A percentile compares a stretch with the other conserved stretches of the same genome.
Evolutionary conservation across 1,140 invertebrate species (phyloP).

Genomic region (Dreissena polymorpha): DNA sequence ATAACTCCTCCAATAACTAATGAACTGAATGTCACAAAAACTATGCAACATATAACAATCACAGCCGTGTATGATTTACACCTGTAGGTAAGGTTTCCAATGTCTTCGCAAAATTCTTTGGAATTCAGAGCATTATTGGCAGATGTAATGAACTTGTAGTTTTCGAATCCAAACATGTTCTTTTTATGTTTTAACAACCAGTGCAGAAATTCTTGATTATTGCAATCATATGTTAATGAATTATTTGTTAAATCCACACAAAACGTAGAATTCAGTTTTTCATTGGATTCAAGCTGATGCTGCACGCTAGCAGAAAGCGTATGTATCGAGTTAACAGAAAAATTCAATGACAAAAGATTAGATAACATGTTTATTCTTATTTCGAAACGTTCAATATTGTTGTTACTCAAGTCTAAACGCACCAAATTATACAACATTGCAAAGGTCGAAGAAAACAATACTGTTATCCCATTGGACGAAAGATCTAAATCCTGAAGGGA

Average conservation of each 20-base stretch:
- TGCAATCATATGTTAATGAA: constrained; percentile 17
- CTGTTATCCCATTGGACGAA: too few relatives aligned
- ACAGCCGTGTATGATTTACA: neutral
- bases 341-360: constrained; percentile 4
- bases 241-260: constrained; percentile 34
- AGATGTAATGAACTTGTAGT: constrained; percentile 1
- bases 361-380: neutral
- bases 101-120: neutral
- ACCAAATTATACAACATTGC: too few relatives aligned
- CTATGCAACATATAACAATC: neutral
- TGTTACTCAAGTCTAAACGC: neutral
- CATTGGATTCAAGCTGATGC: constrained; percentile 2
- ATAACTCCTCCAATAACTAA: constrained; percentile 22
- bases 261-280: neutral
- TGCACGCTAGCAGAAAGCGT: neutral
- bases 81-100: neutral
- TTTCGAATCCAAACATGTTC: neutral
- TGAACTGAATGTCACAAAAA: constrained; percentile 3
- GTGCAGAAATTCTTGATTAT: constrained; percentile 1
- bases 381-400: too few relatives aligned
- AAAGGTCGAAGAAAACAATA: too few relatives aligned
- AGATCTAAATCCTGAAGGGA: too few relatives aligned
- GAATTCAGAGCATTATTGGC: neutral
- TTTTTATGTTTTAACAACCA: constrained; percentile 19
- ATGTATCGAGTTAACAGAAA: constrained; percentile 6